Conservation (phyloP, 2,113 vertebrate genomes). For the mouse (Mus musculus) region GRCm39 chr15:81360501-81361000, state of each 20-base stretch:
- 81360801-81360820: background rate
- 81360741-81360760: no score
- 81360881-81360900: background rate
- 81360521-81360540: background rate
- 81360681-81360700: background rate
- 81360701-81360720: background rate
- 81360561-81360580: conserved; percentile 67
- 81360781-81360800: background rate
- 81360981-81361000: background rate
- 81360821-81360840: background rate
- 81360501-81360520: conserved; percentile 1
- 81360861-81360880: background rate
- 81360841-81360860: no score
- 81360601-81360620: background rate
- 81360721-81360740: background rate
- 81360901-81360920: background rate
- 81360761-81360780: background rate
- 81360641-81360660: background rate
- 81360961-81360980: background rate
- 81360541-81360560: conserved; percentile 15
- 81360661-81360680: background rate
- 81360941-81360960: background rate
- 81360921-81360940: background rate
- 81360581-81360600: background rate
- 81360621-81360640: background rate